Evolutionary conservation across 92 coral and sea anemone species (phyloP).

Genomic region (Zoanthus sociatus): DNA sequence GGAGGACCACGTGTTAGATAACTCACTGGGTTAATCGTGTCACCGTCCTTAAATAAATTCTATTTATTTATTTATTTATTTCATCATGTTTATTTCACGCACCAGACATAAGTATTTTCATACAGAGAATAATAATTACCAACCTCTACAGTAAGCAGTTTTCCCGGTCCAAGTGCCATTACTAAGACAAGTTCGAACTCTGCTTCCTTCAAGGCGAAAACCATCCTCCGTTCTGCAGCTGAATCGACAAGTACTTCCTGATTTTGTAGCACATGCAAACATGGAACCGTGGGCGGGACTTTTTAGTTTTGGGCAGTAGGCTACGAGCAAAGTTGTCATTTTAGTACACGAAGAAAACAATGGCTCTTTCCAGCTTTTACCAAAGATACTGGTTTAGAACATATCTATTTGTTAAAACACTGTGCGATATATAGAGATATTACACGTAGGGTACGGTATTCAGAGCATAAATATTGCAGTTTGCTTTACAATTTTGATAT

Average conservation of each 20-base stretch:
- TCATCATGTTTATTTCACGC: too few species aligned
- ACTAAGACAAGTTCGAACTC: conserved; percentile 17
- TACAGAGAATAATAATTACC: neutral
- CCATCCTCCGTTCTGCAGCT: conserved; percentile 20
- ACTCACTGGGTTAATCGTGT: too few species aligned
- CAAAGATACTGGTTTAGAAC: neutral
- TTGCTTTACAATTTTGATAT: too few species aligned
- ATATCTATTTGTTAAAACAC: too few species aligned
- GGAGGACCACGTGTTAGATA: too few species aligned
- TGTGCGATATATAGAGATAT: too few species aligned
- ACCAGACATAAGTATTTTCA: too few species aligned
- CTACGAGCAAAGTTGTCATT: neutral
- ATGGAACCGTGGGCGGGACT: conserved; percentile 31
- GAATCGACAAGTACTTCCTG: conserved; percentile 23
- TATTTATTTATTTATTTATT: too few species aligned
- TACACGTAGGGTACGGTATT: too few species aligned
- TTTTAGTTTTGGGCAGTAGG: conserved; percentile 17
- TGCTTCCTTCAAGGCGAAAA: conserved; percentile 26
- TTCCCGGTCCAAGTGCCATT: conserved; percentile 26
- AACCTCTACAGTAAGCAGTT: conserved; percentile 13
- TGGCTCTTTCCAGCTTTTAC: neutral
- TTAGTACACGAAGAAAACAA: neutral
- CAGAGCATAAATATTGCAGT: too few species aligned
- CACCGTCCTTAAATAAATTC: too few species aligned
- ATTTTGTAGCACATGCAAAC: conserved; percentile 19